Percentiles rank a stretch among this genome's conserved stretches.
phyloP scores from a whole-genome alignment of 2,113 vertebrate species.

The rat (Rattus norvegicus) region GRCr8 NC_086024.1:34262501-34263000 shows the following conservation, averaged over 20 bases:
- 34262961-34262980: not conserved
- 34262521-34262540: not conserved
- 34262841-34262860: not conserved
- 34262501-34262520: not conserved
- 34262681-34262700: not conserved
- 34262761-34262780: not conserved
- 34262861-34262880: not conserved
- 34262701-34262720: not conserved
- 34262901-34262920: not conserved
- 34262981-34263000: not conserved
- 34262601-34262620: not conserved
- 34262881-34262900: not conserved
- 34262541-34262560: not conserved
- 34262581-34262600: not conserved
- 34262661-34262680: not conserved
- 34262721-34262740: not conserved
- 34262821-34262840: not conserved
- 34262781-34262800: not conserved
- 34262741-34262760: not conserved
- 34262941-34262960: not conserved
- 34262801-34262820: conserved; percentile 1
- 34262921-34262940: not conserved
- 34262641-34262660: not conserved
- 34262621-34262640: not conserved
- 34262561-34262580: not conserved